Evolutionary conservation across 2,797 vertebrate genomes (phyloP).

Genomic region (Gymnothorax reevesii): DNA sequence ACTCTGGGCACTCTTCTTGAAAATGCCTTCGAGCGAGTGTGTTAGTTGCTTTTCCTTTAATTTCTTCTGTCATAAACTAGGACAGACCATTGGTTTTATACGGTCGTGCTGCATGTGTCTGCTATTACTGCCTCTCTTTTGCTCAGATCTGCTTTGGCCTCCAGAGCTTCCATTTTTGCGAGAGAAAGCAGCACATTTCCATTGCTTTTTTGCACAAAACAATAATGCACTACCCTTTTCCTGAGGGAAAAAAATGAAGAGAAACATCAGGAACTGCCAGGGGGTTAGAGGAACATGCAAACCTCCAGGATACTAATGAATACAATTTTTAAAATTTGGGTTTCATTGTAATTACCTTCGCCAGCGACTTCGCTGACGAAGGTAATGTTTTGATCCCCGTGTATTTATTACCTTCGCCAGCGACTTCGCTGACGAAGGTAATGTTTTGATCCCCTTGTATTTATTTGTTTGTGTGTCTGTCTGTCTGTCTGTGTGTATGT

Average conservation of each 20-base stretch:
- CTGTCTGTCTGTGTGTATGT: too few species aligned
- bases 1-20: neutral
- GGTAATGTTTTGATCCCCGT: too few species aligned
- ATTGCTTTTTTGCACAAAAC: neutral
- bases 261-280: neutral
- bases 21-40: neutral
- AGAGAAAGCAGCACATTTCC: neutral
- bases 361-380: too few species aligned
- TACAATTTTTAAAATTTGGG: neutral
- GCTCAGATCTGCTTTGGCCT: neutral
- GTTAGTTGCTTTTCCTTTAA: neutral
- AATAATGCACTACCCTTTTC: neutral
- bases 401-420: too few species aligned
- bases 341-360: neutral
- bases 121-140: neutral
- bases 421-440: too few species aligned
- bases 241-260: neutral
- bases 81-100: neutral
- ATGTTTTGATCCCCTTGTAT: too few species aligned
- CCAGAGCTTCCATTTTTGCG: neutral
- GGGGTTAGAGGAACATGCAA: neutral
- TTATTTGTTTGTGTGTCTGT: too few species aligned
- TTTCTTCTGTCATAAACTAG: neutral
- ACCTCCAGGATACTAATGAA: neutral
- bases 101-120: neutral